Evolutionary conservation across 2,888 invertebrate genomes (phyloP).

Genomic region (Latrodectus elegans): DNA sequence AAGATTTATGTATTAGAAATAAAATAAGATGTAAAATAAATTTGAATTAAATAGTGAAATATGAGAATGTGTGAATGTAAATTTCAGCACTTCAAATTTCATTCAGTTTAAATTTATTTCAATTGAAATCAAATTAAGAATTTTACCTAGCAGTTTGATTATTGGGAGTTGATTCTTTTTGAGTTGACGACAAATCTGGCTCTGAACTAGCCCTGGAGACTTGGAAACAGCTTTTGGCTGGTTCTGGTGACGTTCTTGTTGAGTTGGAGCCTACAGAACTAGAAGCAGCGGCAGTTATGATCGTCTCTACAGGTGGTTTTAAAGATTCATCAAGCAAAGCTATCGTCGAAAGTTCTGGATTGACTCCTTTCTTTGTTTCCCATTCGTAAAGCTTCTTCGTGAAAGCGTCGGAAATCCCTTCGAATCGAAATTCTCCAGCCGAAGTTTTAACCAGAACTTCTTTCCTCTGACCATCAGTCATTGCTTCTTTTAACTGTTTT

Average conservation of each 20-base stretch:
- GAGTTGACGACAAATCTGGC: constrained; percentile 72
- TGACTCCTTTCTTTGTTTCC: constrained; percentile 91
- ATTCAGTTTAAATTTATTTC: too few species aligned
- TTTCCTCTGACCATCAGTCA: constrained; percentile 77
- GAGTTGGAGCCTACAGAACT: constrained; percentile 35
- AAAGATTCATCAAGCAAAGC: constrained; percentile 81
- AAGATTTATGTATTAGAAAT: too few species aligned
- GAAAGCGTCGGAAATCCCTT: constrained; percentile 90
- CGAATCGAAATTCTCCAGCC: constrained; percentile 87
- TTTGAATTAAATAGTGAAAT: too few species aligned
- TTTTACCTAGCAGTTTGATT: constrained; percentile 43
- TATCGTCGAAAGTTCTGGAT: constrained; percentile 89
- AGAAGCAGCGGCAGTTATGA: neutral
- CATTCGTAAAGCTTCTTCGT: constrained; percentile 92
- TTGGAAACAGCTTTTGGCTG: constrained; percentile 76
- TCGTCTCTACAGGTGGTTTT: constrained; percentile 24
- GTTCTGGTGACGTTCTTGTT: constrained; percentile 80
- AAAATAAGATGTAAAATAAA: too few species aligned
- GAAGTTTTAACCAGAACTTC: constrained; percentile 89
- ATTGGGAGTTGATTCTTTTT: constrained; percentile 29
- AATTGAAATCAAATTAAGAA: neutral
- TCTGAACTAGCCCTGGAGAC: constrained; percentile 74
- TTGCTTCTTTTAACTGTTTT: constrained; percentile 79
- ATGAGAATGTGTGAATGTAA: too few species aligned
- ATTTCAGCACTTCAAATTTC: too few species aligned